Evolutionary conservation across 2,797 vertebrate genomes (phyloP), one percentile per base, ranked within the genome.

Genomic region (Rhynchotus rufescens): DNA sequence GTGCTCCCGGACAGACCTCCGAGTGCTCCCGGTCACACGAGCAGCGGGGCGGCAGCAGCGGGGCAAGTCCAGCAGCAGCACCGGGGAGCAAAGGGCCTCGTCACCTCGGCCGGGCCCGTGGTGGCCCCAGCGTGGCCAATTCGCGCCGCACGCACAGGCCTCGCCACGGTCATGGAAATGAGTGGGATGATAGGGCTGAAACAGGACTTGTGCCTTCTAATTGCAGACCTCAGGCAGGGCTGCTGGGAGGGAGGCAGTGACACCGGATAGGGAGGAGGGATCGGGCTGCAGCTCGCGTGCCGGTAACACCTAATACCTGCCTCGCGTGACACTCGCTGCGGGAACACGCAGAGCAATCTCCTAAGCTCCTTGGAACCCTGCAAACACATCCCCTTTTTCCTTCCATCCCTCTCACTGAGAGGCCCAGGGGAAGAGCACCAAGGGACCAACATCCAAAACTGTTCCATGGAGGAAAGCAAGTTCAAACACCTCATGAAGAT

Each of bases 301-400:
- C 45, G 42, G 73, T 82, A 91, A 84, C 78, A 68, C 26, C 84
- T 96, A 94, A 95, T 76, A 92, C 32, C 22, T 25, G 40, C 12
- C 66, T 73, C 87, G 93, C 76, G 86, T 90, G 90, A 86, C 76
- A 93, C 86, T 78, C 89, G 92, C 92, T 92, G 69, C 67, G 84
- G 57, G 10, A 92, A 23, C 80, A 68, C 17, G 75, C 67, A 82
- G 93, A 94, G 94, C 93, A 94, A 96, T 93, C 93, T 80, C 62
- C 78, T 93, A 92, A 96, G 14, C 21, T 90, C 88, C 87, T 83
- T 74, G 60, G 95, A 96, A 94, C 65, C 62, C 64, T 82, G 81
- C 51, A 90, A 62, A 34, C 2, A 8, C 72, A 66, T 40, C 25
- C 78, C 47, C 73, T 89, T 57, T 74, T 80, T 72, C 75, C 80